Base-by-base conservation (phyloP, 2,888 invertebrate species). In the Tetanocera ferruginea region DNA sequence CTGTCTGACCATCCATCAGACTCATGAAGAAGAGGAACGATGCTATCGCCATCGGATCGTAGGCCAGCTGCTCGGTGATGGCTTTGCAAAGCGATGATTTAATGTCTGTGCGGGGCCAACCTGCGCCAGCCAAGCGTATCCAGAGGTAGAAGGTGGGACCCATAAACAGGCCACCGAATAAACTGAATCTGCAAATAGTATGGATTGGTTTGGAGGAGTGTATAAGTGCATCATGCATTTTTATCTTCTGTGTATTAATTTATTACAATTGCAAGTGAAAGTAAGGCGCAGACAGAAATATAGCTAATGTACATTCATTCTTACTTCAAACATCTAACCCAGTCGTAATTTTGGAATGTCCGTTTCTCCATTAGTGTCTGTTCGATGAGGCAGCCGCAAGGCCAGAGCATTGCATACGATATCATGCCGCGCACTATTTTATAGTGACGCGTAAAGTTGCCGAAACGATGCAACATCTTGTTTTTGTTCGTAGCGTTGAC, bases 71-170 rank as follows among this genome's bases (percentile, higher is more conserved):
- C 83, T 93, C 93, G 78, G 89, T 89, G 76, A 89, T 82, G 83
- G 90, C 90, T 83, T 90, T 90, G 80, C 88, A 87, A n/a, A 90
- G 77, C 72, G 90, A 90, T 66, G 90, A 89, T 79, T 84, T 88
- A 62, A 90, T 86, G 79, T 89, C 88, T 37, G 87, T 87, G 52
- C 86, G 85, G 17, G 90, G 90, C 90, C 90, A 90, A 89, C 90
- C 89, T 52, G 89, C 89, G 66, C 92, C 91, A 28, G 93, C 93
- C 77, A 93, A 86, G 84, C 92, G 91, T 81, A 95, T 90, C 94
- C 94, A 94, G 23, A 91, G 90, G 84, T 93, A 94, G 17, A 94
- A 87, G n/a, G 93, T 93, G 2, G 94, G 94, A 0, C 94, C 94
- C 80, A 93, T 93, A 85, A 93, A 93, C 71, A 92, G 90, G 55